A percentile compares a stretch with the other conserved stretches of the same genome.
Conservation (phyloP, 2,797 vertebrate genomes). For the Rhinogobio ventralis region DNA sequence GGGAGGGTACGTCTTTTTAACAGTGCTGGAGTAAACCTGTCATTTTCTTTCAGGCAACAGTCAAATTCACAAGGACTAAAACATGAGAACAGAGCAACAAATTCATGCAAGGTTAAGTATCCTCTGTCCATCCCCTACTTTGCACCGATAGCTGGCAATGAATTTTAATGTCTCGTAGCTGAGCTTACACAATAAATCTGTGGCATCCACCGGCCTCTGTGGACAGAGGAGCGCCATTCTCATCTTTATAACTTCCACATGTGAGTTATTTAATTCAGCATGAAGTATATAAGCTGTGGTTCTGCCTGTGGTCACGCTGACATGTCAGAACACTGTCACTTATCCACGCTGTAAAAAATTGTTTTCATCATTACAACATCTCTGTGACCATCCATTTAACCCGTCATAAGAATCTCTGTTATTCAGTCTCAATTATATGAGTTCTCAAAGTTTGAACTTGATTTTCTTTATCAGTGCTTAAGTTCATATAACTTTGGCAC, state of each 20-base stretch:
- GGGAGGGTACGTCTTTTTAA: slow-evolving; percentile 8
- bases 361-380: neutral
- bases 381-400: neutral
- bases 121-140: slow-evolving; percentile 28
- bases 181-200: slow-evolving; percentile 54
- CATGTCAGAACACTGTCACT: slow-evolving; percentile 40
- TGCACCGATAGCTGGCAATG: slow-evolving; percentile 47
- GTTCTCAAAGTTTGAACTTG: neutral
- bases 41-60: slow-evolving; percentile 28
- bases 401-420: neutral
- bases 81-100: slow-evolving; percentile 30
- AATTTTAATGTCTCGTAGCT: slow-evolving; percentile 50
- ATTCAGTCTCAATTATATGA: neutral
- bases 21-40: slow-evolving; percentile 33
- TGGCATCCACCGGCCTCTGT: slow-evolving; percentile 52
- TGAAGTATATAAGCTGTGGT: slow-evolving; percentile 43
- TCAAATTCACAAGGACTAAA: slow-evolving; percentile 19
- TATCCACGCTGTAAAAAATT: neutral
- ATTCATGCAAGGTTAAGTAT: slow-evolving; percentile 50
- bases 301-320: slow-evolving; percentile 49
- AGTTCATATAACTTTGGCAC: neutral
- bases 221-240: slow-evolving; percentile 49
- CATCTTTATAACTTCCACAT: slow-evolving; percentile 63
- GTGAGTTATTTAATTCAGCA: slow-evolving; percentile 58
- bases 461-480: neutral